Evolutionary conservation across 2,888 invertebrate species (phyloP).

Genomic region (Sussaba pulchella): DNA sequence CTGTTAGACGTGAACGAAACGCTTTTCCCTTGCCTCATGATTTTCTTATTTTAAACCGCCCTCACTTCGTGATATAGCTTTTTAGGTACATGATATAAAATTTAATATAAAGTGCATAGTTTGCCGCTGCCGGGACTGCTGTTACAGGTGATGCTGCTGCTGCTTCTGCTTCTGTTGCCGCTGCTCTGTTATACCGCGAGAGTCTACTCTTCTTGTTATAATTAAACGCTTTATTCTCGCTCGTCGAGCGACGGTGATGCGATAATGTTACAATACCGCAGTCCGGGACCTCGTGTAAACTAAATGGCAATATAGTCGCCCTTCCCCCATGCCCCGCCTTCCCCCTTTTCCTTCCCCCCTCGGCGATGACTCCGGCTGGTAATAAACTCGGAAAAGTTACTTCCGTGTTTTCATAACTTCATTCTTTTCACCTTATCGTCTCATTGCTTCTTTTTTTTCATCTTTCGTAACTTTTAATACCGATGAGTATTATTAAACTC

Average conservation of each 20-base stretch:
- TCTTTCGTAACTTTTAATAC: no score
- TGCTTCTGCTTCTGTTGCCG: neutral
- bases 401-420: neutral
- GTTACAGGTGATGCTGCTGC: no score
- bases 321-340: no score
- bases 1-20: no score
- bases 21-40: no score
- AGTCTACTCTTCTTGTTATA: slow-evolving; percentile 6
- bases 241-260: slow-evolving; percentile 1
- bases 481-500: no score
- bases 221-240: slow-evolving; percentile 18
- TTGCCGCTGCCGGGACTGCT: neutral
- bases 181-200: neutral
- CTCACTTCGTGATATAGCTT: no score
- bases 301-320: neutral
- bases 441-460: no score
- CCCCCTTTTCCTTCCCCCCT: no score
- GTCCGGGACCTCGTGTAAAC: neutral
- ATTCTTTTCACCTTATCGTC: no score
- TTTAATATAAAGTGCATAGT: slow-evolving; percentile 10
- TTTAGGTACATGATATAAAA: neutral
- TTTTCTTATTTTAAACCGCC: neutral
- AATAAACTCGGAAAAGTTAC: neutral
- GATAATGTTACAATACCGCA: slow-evolving; percentile 10
- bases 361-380: neutral